Evolutionary conservation across 2,888 invertebrate species (phyloP).

Genomic region (Neelides folsomi): DNA sequence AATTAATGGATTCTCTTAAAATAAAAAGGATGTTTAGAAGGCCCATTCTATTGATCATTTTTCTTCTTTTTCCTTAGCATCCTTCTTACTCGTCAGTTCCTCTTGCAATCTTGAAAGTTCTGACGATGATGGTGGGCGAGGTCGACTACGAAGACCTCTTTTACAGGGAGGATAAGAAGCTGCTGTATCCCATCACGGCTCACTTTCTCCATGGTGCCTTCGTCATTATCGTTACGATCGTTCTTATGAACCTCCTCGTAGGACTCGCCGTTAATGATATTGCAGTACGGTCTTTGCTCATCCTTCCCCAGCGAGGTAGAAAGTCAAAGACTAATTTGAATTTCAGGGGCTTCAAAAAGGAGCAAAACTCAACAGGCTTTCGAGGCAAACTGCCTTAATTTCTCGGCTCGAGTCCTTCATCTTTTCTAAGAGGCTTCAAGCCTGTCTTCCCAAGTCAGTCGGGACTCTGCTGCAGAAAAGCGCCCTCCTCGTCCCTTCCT

Average conservation of each 20-base stretch:
- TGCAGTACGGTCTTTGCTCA: slow-evolving; percentile 10
- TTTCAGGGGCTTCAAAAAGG: slow-evolving; percentile 45
- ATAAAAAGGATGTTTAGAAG: too few species aligned
- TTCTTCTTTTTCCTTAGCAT: slow-evolving; percentile 11
- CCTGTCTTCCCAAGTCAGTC: slow-evolving; percentile 46
- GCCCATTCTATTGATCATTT: background rate
- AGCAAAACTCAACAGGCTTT: slow-evolving; percentile 62
- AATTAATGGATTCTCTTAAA: too few species aligned
- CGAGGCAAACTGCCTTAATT: slow-evolving; percentile 66
- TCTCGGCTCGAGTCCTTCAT: slow-evolving; percentile 69
- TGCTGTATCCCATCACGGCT: slow-evolving; percentile 22
- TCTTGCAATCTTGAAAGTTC: slow-evolving; percentile 26
- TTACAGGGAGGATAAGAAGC: slow-evolving; percentile 15
- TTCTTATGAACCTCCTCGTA: slow-evolving; percentile 30
- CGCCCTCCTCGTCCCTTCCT: slow-evolving; percentile 58
- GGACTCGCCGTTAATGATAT: slow-evolving; percentile 31
- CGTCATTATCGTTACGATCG: slow-evolving; percentile 25
- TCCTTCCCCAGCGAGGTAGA: background rate
- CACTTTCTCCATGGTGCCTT: slow-evolving; percentile 28
- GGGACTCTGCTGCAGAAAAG: slow-evolving; percentile 54
- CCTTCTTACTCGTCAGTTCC: slow-evolving; percentile 24
- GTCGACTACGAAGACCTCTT: slow-evolving; percentile 30
- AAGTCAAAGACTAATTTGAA: background rate
- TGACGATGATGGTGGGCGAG: slow-evolving; percentile 21
- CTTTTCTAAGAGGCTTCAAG: slow-evolving; percentile 58